phyloP scores from a whole-genome alignment of 2,888 invertebrate species.

The Petrolisthes manimaculis region DNA sequence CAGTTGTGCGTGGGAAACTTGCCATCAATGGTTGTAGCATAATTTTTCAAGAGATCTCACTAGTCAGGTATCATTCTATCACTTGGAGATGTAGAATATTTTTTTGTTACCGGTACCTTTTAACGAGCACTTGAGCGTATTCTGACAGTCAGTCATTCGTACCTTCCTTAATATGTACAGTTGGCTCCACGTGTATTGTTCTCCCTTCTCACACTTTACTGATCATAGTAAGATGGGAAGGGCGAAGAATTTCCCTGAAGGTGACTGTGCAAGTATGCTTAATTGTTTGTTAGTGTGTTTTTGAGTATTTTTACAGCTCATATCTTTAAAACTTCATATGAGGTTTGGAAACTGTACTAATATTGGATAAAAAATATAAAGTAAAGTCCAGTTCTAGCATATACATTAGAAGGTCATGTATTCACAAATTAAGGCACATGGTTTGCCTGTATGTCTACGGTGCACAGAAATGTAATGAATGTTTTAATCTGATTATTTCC shows the following conservation, averaged over 20 bases:
- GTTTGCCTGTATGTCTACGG: no score
- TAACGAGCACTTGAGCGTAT: background rate
- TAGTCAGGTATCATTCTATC: slow-evolving; percentile 55
- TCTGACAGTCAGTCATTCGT: background rate
- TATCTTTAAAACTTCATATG: slow-evolving; percentile 6
- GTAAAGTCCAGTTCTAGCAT: no score
- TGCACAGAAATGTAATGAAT: no score
- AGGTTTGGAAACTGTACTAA: background rate
- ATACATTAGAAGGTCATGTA: no score
- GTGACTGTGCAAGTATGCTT: background rate
- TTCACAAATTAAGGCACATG: no score
- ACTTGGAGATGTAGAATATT: slow-evolving; percentile 35
- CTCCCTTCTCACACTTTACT: background rate
- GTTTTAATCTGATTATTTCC: no score
- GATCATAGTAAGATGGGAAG: background rate
- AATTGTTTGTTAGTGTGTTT: slow-evolving; percentile 9
- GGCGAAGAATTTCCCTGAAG: background rate
- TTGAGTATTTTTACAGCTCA: slow-evolving; percentile 10
- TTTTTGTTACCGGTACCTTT: background rate
- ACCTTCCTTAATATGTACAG: background rate
- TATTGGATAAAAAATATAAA: no score
- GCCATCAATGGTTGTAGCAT: slow-evolving; percentile 57
- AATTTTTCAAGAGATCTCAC: slow-evolving; percentile 53
- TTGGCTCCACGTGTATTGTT: no score
- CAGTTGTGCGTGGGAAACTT: slow-evolving; percentile 28